Base-by-base conservation (phyloP, 2,888 invertebrate species). In the Spicauda simplicius region DNA sequence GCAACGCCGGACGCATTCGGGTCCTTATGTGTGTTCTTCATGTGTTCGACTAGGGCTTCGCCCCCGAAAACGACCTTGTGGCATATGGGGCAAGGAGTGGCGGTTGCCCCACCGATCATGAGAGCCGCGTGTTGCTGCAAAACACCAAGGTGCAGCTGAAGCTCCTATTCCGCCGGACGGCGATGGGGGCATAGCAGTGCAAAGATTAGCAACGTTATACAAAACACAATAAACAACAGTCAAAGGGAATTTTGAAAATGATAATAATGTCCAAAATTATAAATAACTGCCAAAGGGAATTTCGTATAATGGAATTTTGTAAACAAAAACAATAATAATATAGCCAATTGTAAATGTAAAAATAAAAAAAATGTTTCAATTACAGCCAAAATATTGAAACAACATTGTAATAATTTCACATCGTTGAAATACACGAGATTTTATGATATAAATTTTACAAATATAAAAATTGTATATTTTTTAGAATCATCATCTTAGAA, bases 61-160 rank as follows among this genome's bases (percentile, higher is more conserved):
- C 97, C 97, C 77, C 97, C 97, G 82, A 98, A 96, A 94, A 98
- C 97, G 86, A 98, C 96, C 94, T 98, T 98, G 94, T 98, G 98
- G 94, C 98, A 98, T 80, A 98, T 96, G 62, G 98, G 98, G 91
- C 98, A 98, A 76, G 97, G 97, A 71, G 97, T 97, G 76, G 98
- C 97, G 83, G 97, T 97, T 74, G 98, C 97, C 80, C 98, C 98
- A 82, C 98, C 97, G 85, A 96, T 96, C 94, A 97, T 96, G 85
- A 98, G 95, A 83, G 98, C 98, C 79, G 97, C 97, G 94, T 98
- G 98, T 96, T 98, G 98, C 96, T 98, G 97, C 95, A 97, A 96
- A 95, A 97, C 97, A 96, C 97, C 97, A 95, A 96, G 96, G 96
- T 97, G 97, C 94, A 96, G 95, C 96, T 97, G 97, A 95, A 97